Conservation (phyloP, 2,797 vertebrate species). For the Bovichtus diacanthus region DNA sequence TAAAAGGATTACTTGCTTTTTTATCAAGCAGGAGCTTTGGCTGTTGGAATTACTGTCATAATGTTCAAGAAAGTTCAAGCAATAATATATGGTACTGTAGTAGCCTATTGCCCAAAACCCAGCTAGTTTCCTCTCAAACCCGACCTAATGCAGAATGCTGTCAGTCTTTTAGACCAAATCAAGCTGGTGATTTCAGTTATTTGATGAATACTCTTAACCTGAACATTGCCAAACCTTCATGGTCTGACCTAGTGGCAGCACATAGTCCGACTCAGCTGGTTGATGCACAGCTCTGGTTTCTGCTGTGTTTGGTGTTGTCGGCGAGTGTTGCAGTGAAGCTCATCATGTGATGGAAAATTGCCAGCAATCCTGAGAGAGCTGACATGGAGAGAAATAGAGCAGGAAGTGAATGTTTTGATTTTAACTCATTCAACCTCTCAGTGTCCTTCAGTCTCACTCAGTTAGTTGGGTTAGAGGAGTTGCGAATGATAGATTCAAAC, state of each 20-base stretch:
- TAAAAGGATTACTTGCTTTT: no score
- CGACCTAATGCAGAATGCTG: not conserved
- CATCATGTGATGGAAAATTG: conserved; percentile 50
- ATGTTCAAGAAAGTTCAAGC: not conserved
- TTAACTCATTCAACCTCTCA: conserved; percentile 9
- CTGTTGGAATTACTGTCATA: not conserved
- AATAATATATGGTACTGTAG: no score
- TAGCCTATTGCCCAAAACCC: not conserved
- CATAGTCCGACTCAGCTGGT: conserved; percentile 19
- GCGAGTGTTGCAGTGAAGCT: conserved; percentile 48
- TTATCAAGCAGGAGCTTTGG: no score
- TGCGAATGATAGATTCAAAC: conserved; percentile 9
- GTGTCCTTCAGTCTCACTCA: conserved; percentile 8
- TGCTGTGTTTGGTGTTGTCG: conserved; percentile 36
- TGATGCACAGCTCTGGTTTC: conserved; percentile 37
- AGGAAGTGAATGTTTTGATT: conserved; percentile 23
- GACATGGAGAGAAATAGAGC: conserved; percentile 55
- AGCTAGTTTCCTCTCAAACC: conserved; percentile 10
- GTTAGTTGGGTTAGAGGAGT: no score
- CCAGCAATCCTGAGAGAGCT: conserved; percentile 60
- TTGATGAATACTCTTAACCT: not conserved
- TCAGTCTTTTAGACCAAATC: not conserved
- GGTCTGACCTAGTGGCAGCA: conserved; percentile 18
- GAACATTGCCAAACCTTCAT: not conserved
- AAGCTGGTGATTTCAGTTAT: not conserved